A percentile compares a stretch with the other conserved stretches of the same genome.
Conservation (phyloP, 2,888 invertebrate species). For the Achlya flavicornis region DNA sequence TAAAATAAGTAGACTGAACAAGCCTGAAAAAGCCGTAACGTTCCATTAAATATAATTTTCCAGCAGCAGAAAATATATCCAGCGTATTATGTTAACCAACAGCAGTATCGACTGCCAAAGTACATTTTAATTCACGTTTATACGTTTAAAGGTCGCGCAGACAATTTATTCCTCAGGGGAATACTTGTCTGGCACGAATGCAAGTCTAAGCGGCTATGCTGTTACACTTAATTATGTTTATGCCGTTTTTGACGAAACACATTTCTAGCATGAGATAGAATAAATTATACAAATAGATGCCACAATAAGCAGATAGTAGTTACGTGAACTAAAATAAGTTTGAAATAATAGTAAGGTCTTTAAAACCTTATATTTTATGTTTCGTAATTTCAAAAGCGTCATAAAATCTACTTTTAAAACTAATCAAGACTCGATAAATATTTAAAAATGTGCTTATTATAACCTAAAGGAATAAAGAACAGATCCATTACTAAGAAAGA, state of each 20-base stretch:
- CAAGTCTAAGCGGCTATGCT: slow-evolving; percentile 5
- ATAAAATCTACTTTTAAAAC: no score
- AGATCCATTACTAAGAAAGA: background rate
- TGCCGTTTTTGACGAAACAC: background rate
- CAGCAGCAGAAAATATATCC: no score
- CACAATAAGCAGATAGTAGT: background rate
- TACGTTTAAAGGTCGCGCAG: slow-evolving; percentile 4
- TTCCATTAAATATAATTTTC: background rate
- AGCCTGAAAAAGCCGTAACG: background rate
- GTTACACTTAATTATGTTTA: slow-evolving; percentile 1
- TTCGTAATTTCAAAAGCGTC: no score
- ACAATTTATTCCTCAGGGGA: slow-evolving; percentile 3
- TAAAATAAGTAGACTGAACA: no score
- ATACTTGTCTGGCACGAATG: slow-evolving; percentile 7
- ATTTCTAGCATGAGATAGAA: background rate
- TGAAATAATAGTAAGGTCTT: no score
- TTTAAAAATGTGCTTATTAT: background rate
- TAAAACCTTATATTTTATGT: no score
- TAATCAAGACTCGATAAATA: background rate
- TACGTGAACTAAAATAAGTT: no score
- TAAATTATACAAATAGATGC: background rate
- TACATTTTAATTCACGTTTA: background rate
- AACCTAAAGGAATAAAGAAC: background rate
- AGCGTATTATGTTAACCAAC: background rate
- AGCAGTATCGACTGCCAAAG: background rate